Base-by-base conservation (phyloP, 1,140 invertebrate species). In the Ptiloglossa arizonensis region DNA sequence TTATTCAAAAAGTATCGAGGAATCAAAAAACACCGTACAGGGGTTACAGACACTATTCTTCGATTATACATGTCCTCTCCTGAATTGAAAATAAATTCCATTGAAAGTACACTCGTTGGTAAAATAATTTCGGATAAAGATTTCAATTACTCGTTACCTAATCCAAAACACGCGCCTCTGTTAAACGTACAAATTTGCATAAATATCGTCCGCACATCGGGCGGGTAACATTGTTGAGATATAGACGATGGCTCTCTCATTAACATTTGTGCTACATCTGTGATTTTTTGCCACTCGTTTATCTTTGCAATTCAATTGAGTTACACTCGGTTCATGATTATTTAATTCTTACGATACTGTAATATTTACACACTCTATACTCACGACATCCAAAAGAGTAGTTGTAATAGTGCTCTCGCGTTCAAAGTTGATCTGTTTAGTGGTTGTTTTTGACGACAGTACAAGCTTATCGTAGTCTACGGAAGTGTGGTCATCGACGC, bases 61-160 rank as follows among this genome's bases (percentile, higher is more conserved):
- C 95, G 91, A 85, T 95, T 93, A 5, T 90, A 87, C 93, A 95
- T 94, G 54, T 94, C 91, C 86, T 95, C 95, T 0, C 95, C 95
- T 88, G 93, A 91, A 56, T 92, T 91, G 78, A 94, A 94, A 48
- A 32, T 29, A 19, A 1, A 2, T 22, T 44, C 63, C 5, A 27
- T 17, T 5, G 6, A 15, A 24, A 54, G 2, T 46, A 6, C 19
- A 22, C 24, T n/a, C n/a, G n/a, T 62, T 22, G 8, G 6, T 15
- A 24, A 9, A 48, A 17, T 15, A 44, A 19, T 6, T 5, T 5
- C n/a, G 8, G 5, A 6, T 11, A 29, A 24, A 27, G 19, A 38
- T 17, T 48, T 52, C 41, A 52, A 8, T 27, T 13, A 2, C 56
- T 4, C 48, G 50, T 70, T 56, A 91, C 90, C 91, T 67, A 92